phyloP scores from a whole-genome alignment of 2,888 invertebrate genomes.

The Nasonovia ribisnigri region DNA sequence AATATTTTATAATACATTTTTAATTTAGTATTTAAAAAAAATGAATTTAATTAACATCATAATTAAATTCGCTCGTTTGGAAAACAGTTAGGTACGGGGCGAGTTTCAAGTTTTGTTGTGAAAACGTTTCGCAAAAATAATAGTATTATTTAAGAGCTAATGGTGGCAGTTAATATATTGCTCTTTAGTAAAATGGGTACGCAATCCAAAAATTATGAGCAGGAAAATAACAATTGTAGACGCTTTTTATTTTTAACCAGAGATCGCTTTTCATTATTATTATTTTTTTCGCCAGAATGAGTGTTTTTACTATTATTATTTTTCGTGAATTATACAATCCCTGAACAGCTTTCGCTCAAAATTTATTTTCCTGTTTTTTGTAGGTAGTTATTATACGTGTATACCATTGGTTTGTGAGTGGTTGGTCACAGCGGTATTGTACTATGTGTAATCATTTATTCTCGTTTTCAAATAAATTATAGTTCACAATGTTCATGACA shows the following conservation, averaged over 20 bases:
- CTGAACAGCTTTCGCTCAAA: neutral
- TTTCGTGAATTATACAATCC: neutral
- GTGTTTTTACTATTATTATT: neutral
- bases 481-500: constrained; percentile 8
- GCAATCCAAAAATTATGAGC: constrained; percentile 3
- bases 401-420: neutral
- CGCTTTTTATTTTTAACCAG: neutral
- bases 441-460: constrained; percentile 13
- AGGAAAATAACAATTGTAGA: neutral
- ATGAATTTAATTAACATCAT: neutral
- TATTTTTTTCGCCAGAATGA: neutral
- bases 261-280: neutral
- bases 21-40: neutral
- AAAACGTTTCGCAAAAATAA: constrained; percentile 21
- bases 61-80: constrained; percentile 16
- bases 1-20: neutral
- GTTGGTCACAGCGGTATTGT: neutral
- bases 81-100: neutral
- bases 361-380: neutral
- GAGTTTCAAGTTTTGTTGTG: neutral
- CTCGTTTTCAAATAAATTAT: constrained; percentile 34
- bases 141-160: constrained; percentile 24
- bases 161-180: neutral
- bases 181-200: neutral
- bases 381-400: neutral